Base-by-base conservation (phyloP, 2,113 vertebrate species). In the Thalassarche chlororhynchos region DNA sequence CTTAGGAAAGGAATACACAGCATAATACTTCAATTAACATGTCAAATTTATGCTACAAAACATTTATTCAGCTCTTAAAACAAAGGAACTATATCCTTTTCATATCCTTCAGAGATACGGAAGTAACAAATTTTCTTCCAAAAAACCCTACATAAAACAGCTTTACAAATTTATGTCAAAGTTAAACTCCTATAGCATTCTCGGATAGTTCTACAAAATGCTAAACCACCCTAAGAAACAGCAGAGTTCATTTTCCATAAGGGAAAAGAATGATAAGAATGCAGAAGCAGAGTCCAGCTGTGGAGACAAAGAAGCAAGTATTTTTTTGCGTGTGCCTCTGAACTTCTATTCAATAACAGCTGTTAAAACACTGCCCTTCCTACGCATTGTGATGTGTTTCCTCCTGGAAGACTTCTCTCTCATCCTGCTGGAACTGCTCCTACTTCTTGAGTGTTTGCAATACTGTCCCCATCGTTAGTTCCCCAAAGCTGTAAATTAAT, bases 311-410 rank as follows among this genome's bases (percentile, higher is more conserved):
- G 25, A 8, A 74, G 19, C 23, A 88, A 52, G 23, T 69, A 25
- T 15, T 46, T 60, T 21, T 31, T 2, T 16, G 5, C 36, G 14
- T 36, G 8, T 8, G 31, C 28, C 40, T 74, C 34, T 54, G 17
- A 93, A 69, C 23, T 90, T 62, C 29, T 52, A 79, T n/a, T 80
- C 31, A 57, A 1, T 18, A 85, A n/a, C 57, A 84, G 78, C 82
- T 90, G 82, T 84, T 74, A 72, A 91, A 94, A 88, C 42, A 74
- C 34, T 26, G 31, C 25, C 25, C 32, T 86, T 91, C 70, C 92
- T 42, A 66, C 23, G 32, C n/a, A 47, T 18, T 79, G 58, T 42
- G 15, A 79, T 17, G 3, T 12, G 19, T 29, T 90, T 76, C 77
- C 46, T 54, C 28, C 60, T 14, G 8, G 18, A 90, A 83, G 31